These are phyloP conservation scores for Theodoxus fluviatilis DNA, from an alignment of 2,888 invertebrate species.

Conservation along the genomic window DNA sequence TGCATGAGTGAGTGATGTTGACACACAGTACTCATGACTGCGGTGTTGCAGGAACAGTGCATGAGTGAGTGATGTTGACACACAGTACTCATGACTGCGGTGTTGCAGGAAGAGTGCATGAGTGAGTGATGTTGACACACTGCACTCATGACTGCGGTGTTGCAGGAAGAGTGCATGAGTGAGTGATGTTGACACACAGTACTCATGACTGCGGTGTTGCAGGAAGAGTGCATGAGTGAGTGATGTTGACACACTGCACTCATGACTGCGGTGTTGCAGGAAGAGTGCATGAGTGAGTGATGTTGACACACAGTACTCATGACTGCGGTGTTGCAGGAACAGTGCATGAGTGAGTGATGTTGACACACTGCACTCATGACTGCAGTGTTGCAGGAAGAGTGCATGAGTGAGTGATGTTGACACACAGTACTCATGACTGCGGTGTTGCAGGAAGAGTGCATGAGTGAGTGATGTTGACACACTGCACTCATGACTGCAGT, in stretches of 20 bases:
- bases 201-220: not conserved
- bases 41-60: constrained; percentile 45
- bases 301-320: not conserved
- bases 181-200: constrained; percentile 17
- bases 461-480: too few relatives aligned
- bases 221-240: too few relatives aligned
- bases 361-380: not conserved
- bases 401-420: constrained; percentile 36
- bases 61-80: constrained; percentile 33
- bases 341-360: too few relatives aligned
- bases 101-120: not conserved
- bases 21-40: not conserved
- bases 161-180: constrained; percentile 49
- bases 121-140: too few relatives aligned
- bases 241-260: too few relatives aligned
- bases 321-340: not conserved
- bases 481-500: constrained; percentile 4
- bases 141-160: constrained; percentile 17
- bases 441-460: not conserved
- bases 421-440: not conserved
- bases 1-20: too few relatives aligned
- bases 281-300: constrained; percentile 42
- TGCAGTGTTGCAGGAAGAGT: constrained; percentile 43
- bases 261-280: constrained; percentile 36
- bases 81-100: not conserved